Conservation (phyloP, 1,140 invertebrate genomes). For the Thereuonema tuberculata region DNA sequence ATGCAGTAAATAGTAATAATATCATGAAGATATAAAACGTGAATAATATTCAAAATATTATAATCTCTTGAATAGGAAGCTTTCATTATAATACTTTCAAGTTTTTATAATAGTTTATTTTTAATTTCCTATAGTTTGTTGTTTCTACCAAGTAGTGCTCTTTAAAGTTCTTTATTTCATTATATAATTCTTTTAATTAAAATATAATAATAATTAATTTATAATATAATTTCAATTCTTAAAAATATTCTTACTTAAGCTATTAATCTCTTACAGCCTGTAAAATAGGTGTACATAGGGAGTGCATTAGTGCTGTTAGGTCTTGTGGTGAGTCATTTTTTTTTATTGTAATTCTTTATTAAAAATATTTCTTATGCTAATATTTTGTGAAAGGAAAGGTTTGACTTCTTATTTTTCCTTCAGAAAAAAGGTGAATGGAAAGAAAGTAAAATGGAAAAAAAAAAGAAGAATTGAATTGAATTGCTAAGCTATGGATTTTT, state of each 20-base stretch:
- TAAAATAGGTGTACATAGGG: conserved; percentile 22
- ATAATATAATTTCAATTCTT: too few relatives aligned
- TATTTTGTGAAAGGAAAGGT: background rate
- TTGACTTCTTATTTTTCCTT: conserved; percentile 12
- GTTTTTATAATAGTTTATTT: background rate
- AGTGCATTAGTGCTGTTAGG: conserved; percentile 21
- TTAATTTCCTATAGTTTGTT: too few relatives aligned
- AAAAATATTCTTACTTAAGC: too few relatives aligned
- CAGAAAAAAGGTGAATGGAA: conserved; percentile 3
- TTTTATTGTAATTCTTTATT: too few relatives aligned
- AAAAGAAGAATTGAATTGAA: background rate
- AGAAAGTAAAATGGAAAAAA: background rate
- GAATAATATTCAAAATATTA: too few relatives aligned
- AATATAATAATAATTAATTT: too few relatives aligned
- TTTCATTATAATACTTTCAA: background rate
- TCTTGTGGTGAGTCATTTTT: conserved; percentile 20
- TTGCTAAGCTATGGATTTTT: background rate
- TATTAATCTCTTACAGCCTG: conserved; percentile 20
- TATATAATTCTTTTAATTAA: too few relatives aligned
- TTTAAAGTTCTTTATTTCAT: too few relatives aligned
- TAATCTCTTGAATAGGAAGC: background rate
- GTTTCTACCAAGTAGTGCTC: too few relatives aligned
- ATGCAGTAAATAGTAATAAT: too few relatives aligned
- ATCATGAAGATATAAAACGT: too few relatives aligned
- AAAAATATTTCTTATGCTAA: background rate